These are phyloP conservation scores for Vultur gryphus DNA, from an alignment of 2,797 vertebrate genomes.

Conservation along the genomic window DNA sequence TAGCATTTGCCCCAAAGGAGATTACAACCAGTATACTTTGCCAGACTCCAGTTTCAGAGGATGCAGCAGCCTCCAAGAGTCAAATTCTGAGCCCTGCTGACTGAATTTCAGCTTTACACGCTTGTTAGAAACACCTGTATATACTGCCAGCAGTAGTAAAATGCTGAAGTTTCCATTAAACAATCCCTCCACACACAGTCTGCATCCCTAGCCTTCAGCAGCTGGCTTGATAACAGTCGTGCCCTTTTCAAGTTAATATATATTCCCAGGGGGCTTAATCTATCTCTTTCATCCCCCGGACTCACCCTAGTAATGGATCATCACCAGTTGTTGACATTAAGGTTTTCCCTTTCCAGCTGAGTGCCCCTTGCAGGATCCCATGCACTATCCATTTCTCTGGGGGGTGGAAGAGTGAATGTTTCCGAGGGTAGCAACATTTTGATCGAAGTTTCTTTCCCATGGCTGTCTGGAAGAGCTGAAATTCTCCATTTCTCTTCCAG, in stretches of 20 bases:
- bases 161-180: neutral
- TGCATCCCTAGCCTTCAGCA: neutral
- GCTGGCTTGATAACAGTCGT: neutral
- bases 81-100: neutral
- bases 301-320: neutral
- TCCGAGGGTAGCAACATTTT: neutral
- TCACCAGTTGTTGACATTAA: neutral
- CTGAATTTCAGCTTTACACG: neutral
- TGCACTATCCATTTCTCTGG: neutral
- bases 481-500: neutral
- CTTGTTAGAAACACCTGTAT: neutral
- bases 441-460: neutral
- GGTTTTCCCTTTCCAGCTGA: neutral
- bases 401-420: neutral
- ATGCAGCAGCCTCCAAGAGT: neutral
- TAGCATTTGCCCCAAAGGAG: neutral
- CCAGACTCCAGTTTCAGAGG: neutral
- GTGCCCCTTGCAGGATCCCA: neutral
- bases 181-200: neutral
- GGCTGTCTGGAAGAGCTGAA: neutral
- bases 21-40: neutral
- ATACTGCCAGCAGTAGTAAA: neutral
- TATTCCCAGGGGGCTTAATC: neutral
- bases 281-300: neutral
- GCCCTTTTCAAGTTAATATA: neutral